Evolutionary conservation across 2,888 invertebrate genomes (phyloP).

Genomic region (Andricus curvator): DNA sequence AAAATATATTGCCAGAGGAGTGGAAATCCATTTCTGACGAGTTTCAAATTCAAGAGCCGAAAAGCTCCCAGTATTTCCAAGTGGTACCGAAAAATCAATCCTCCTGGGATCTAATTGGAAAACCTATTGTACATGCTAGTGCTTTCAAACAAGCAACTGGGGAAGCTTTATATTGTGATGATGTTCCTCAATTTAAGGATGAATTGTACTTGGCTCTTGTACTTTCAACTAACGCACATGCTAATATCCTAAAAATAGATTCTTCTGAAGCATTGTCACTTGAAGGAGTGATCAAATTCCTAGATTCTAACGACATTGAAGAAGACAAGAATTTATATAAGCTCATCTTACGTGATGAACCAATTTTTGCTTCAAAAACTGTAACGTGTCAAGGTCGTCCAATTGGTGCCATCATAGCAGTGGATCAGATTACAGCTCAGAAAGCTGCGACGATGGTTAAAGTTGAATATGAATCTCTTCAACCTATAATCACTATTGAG

Average conservation of each 20-base stretch:
- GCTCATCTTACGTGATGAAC: constrained; percentile 10
- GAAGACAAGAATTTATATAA: constrained; percentile 7
- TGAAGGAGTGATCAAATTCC: constrained; percentile 88
- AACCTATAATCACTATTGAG: constrained; percentile 91
- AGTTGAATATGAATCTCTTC: constrained; percentile 88
- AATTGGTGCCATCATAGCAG: constrained; percentile 87
- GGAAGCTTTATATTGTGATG: constrained; percentile 93
- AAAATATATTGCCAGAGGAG: constrained; percentile 54
- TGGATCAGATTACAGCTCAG: constrained; percentile 88
- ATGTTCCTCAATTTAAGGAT: constrained; percentile 86
- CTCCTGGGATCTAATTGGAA: constrained; percentile 86
- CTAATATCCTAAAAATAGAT: constrained; percentile 87
- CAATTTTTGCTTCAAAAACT: constrained; percentile 62
- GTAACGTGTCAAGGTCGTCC: constrained; percentile 87
- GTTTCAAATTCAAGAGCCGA: constrained; percentile 81
- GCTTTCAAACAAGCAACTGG: constrained; percentile 92
- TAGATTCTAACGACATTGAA: constrained; percentile 86
- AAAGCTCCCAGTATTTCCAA: constrained; percentile 86
- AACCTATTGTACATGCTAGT: constrained; percentile 88
- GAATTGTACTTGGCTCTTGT: constrained; percentile 90
- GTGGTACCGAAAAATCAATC: constrained; percentile 80
- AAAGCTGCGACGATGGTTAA: constrained; percentile 88
- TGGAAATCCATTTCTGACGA: constrained; percentile 78
- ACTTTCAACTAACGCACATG: constrained; percentile 88
- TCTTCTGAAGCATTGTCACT: constrained; percentile 85